Conservation (phyloP, 1,140 invertebrate genomes). For the Pogonomyrmex californicus region DNA sequence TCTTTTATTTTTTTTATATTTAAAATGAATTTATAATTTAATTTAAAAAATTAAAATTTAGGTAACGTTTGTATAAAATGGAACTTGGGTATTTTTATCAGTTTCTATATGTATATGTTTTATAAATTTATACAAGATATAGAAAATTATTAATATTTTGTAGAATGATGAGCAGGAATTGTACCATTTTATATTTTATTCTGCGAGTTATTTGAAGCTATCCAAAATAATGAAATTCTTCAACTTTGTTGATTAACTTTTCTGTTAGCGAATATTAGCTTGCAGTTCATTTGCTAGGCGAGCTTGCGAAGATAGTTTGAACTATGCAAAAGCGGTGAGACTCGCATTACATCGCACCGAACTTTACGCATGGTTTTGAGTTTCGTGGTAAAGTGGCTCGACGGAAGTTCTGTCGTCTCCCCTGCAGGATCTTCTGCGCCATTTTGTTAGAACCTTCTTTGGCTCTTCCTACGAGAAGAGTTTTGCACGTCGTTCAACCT, state of each 20-base stretch:
- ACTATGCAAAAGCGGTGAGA: slow-evolving; percentile 43
- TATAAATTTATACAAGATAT: neutral
- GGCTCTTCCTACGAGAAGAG: neutral
- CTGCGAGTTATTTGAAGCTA: slow-evolving; percentile 23
- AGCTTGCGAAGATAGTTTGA: slow-evolving; percentile 26
- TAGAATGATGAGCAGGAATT: neutral
- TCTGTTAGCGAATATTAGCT: slow-evolving; percentile 52
- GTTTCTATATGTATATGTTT: neutral
- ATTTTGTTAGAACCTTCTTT: slow-evolving; percentile 31
- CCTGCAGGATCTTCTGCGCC: slow-evolving; percentile 25
- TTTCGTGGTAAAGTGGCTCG: slow-evolving; percentile 34
- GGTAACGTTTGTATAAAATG: neutral
- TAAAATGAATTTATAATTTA: neutral
- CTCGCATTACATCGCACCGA: slow-evolving; percentile 24
- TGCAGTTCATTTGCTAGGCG: neutral
- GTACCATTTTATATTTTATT: neutral
- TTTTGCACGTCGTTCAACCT: slow-evolving; percentile 8
- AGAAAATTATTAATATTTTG: neutral
- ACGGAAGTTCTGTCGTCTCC: slow-evolving; percentile 33
- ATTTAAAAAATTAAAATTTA: neutral
- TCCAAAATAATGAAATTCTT: slow-evolving; percentile 39
- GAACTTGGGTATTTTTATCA: neutral
- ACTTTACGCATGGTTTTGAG: slow-evolving; percentile 43
- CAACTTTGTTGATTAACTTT: slow-evolving; percentile 52
- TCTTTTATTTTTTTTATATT: neutral